Conservation (phyloP, 2,797 vertebrate species). For the Muscicapa comitata region DNA sequence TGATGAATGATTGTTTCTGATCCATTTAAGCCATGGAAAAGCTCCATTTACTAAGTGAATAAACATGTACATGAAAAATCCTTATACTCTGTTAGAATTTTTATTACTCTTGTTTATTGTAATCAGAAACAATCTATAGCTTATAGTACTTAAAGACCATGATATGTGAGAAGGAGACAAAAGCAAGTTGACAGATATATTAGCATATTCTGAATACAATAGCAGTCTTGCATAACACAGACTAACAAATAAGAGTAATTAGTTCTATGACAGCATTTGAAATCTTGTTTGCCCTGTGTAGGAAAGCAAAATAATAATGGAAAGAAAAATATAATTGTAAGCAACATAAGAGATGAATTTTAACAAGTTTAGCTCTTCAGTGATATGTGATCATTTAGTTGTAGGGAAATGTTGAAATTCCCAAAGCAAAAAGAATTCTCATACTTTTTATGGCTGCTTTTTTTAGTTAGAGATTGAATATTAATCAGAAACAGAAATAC, state of each 20-base stretch:
- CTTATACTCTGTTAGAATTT: background rate
- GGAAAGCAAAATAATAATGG: background rate
- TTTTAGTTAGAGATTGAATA: background rate
- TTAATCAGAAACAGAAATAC: background rate
- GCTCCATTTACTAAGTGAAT: background rate
- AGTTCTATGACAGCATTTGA: background rate
- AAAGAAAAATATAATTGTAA: background rate
- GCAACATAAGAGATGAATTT: background rate
- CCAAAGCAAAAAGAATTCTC: background rate
- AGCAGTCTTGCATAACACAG: background rate
- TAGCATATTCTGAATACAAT: background rate
- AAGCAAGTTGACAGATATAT: background rate
- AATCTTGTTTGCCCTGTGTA: background rate
- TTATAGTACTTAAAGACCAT: background rate
- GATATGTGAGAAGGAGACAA: background rate
- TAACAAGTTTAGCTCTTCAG: background rate
- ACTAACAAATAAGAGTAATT: background rate
- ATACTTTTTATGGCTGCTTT: background rate
- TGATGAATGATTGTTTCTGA: background rate
- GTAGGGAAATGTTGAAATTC: background rate
- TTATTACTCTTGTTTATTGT: background rate
- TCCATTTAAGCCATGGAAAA: background rate
- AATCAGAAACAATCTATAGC: background rate
- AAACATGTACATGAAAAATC: background rate
- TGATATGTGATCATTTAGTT: background rate